Base-by-base conservation (phyloP, 2,888 invertebrate species). In the Rhorus exstirpatorius region DNA sequence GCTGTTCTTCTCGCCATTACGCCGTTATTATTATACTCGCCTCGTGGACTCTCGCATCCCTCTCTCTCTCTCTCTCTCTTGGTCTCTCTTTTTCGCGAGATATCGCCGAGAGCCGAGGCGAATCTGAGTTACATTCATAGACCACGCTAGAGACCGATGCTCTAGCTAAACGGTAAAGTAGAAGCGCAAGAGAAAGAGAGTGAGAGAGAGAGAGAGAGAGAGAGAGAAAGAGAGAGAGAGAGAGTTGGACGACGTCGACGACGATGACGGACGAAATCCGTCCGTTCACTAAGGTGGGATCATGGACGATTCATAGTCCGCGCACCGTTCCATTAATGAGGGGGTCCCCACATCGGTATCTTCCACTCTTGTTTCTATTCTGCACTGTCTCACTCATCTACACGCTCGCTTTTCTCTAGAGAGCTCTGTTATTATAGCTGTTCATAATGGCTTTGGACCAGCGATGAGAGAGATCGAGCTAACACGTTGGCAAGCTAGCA, bases 241-340 rank as follows among this genome's bases (percentile, higher is more conserved):
- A 58, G 46, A 14, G 26, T 71, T 65, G 55, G 70, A 75, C 79
- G 70, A 44, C 55, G 79, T 55, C 68, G 67, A 63, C 68, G 79
- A 68, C 78, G 81, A 68, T 74, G 81, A 78, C 71, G 81, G 81
- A 82, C 81, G 79, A 71, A 79, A 60, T 58, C 75, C 53, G 79
- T 82, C 75, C 82, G 82, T 82, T 82, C 82, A 82, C 79, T 75
- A 71, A 82, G 82, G 79, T 82, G 72, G 84, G 84, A 85, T 87
- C 90, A 87, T 89, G 87, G 65, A 90, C 91, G 91, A 91, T 91
- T 91, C 91, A 91, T 91, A 89, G 91, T 90, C 88, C 85, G 88
- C 86, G 88, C 71, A 79, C 88, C 90, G 90, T 86, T 89, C 90
- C 92, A 92, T 92, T 92, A 92, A 92, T 91, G 91, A 92, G 91